Evolutionary conservation across 2,113 vertebrate species (phyloP), one percentile per base, ranked within the genome.

Genomic region (Irena cyanogastra): DNA sequence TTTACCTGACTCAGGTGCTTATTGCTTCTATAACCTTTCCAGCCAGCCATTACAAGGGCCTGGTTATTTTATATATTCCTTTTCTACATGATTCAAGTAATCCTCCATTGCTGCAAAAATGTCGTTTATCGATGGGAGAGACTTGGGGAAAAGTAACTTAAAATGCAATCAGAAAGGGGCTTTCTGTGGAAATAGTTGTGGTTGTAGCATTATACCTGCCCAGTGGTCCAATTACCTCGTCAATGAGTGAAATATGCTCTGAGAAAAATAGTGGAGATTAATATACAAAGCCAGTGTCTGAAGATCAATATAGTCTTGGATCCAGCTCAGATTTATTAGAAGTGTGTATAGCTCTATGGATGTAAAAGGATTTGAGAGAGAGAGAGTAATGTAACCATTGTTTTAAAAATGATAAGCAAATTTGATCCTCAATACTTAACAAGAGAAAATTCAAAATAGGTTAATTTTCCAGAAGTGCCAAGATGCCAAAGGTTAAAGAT

Each of bases 261-360:
- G 71, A 90, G 91, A 92, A 90, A 87, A 91, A 68, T 54, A 68
- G 60, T 45, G 53, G 44, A 89, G 68, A 83, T 56, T 76, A 93
- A 86, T 88, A 89, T 54, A 94, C 52, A 81, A 27, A 56, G 64
- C 37, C 49, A 65, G 47, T 69, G n/a, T 64, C 42, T 87, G 47
- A 90, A 89, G 87, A 95, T 95, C 91, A 90, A 71, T 96, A 90
- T 10, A 74, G 80, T 45, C 49, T 93, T 89, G 87, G 87, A 90
- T 61, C 26, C 26, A 42, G 49, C 72, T 89, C 65, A 75, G 71
- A 80, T 91, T 91, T 94, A 86, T 81, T 90, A 83, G 41, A 88
- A 59, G 35, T 70, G 27, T 82, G 54, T 41, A 64, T 83, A 77
- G 66, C 20, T 77, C 45, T 71, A 20, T 47, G 42, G 59, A 72